phyloP scores from a whole-genome alignment of 2,797 vertebrate genomes.

The Lagodon rhomboides region DNA sequence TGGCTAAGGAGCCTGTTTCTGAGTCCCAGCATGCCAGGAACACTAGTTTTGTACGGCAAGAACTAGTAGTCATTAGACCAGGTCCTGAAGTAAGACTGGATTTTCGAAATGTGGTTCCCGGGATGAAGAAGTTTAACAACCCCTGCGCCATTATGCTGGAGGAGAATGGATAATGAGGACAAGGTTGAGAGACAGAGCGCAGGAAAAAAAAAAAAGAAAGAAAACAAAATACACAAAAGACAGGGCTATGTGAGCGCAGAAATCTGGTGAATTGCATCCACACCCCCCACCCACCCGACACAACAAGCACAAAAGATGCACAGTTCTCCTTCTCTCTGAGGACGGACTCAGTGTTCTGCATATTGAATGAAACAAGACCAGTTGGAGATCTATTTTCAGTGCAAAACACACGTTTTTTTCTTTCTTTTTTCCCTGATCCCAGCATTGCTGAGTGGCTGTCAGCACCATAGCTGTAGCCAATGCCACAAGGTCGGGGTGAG shows the following conservation, averaged over 20 bases:
- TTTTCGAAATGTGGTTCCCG: constrained; percentile 74
- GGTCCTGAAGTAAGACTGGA: constrained; percentile 51
- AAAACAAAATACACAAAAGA: constrained; percentile 54
- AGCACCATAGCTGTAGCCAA: constrained; percentile 12
- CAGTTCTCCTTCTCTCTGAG: constrained; percentile 66
- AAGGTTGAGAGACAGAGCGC: constrained; percentile 65
- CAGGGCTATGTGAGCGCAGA: constrained; percentile 34
- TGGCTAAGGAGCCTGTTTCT: constrained; percentile 43
- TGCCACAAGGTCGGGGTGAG: constrained; percentile 43
- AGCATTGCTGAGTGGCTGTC: constrained; percentile 30
- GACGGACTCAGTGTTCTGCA: constrained; percentile 63
- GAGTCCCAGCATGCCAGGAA: constrained; percentile 43
- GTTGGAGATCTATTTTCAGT: constrained; percentile 68
- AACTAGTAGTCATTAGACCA: constrained; percentile 75
- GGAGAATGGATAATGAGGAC: constrained; percentile 78
- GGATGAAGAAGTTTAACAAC: constrained; percentile 70
- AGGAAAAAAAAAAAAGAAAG: constrained; percentile 3
- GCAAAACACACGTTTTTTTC: constrained; percentile 42
- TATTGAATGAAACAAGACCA: constrained; percentile 73
- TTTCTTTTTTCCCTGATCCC: not conserved
- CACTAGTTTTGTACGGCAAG: constrained; percentile 47
- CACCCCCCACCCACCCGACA: constrained; percentile 44
- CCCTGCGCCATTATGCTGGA: constrained; percentile 62
- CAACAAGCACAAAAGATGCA: constrained; percentile 69
- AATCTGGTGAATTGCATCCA: constrained; percentile 63